Conservation (phyloP, 2,113 vertebrate genomes). For the Pachycephala philippinensis region DNA sequence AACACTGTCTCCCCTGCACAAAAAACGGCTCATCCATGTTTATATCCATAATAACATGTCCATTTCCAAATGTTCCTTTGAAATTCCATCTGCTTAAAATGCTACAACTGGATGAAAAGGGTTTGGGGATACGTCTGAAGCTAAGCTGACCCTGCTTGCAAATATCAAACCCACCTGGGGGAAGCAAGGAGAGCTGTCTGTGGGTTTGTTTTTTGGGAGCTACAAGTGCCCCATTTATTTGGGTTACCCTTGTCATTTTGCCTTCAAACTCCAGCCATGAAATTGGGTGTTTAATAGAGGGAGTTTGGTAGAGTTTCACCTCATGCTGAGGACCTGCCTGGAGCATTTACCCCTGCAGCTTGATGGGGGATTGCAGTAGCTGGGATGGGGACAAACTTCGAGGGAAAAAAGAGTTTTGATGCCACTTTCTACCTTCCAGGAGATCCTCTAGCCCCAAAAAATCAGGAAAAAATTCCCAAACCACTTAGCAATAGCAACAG, state of each 20-base stretch:
- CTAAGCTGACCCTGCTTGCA: background rate
- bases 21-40: background rate
- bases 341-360: background rate
- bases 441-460: fast-evolving
- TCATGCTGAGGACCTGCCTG: background rate
- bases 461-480: background rate
- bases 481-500: background rate
- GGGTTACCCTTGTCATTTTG: background rate
- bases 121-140: background rate
- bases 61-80: background rate
- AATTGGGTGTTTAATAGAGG: background rate
- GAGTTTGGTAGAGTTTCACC: background rate
- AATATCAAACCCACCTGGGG: fast-evolving
- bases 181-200: background rate
- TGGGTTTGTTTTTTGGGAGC: background rate
- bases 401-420: background rate
- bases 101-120: background rate
- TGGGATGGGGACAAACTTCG: background rate
- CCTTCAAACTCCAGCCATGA: background rate
- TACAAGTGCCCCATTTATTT: background rate
- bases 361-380: no score
- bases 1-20: background rate
- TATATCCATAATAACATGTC: background rate
- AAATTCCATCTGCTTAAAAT: background rate
- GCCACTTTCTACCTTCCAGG: background rate